These are phyloP conservation scores for Onchidella celtica DNA, from an alignment of 2,888 invertebrate species.

Conservation along the genomic window DNA sequence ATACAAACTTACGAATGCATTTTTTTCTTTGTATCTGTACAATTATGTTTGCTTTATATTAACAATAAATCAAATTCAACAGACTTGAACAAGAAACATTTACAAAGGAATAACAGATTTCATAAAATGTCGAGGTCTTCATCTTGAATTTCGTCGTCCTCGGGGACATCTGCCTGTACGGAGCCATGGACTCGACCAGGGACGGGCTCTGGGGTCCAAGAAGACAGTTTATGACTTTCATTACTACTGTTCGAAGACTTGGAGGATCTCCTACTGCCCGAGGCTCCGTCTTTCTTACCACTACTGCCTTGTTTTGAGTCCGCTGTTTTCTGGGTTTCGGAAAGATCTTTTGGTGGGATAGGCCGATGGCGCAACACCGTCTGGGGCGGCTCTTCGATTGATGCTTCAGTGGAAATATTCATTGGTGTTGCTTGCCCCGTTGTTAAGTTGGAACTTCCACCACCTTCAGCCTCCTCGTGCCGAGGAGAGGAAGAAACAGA, in stretches of 20 bases:
- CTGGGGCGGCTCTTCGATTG: not conserved
- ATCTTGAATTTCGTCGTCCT: constrained; percentile 7
- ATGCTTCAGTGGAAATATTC: constrained; percentile 22
- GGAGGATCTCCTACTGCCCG: constrained; percentile 36
- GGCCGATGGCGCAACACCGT: not conserved
- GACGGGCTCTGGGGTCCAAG: constrained; percentile 19
- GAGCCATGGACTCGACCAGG: constrained; percentile 21
- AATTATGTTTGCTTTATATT: no score
- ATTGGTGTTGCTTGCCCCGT: constrained; percentile 4
- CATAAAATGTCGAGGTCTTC: not conserved
- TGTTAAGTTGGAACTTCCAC: not conserved
- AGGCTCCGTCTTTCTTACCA: not conserved
- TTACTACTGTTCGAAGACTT: constrained; percentile 52
- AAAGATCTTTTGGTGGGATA: not conserved
- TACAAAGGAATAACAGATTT: no score
- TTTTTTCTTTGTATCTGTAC: no score
- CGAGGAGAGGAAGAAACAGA: constrained; percentile 48
- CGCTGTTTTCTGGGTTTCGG: not conserved
- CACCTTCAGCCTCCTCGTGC: constrained; percentile 15
- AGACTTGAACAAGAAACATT: no score
- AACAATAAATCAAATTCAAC: no score
- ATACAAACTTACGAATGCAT: no score
- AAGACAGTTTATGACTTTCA: constrained; percentile 28
- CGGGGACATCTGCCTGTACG: constrained; percentile 12
- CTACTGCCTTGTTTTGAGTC: not conserved